These are phyloP conservation scores for Anisognathus igniventris DNA, from an alignment of 2,797 vertebrate species.

Conservation along the genomic window DNA sequence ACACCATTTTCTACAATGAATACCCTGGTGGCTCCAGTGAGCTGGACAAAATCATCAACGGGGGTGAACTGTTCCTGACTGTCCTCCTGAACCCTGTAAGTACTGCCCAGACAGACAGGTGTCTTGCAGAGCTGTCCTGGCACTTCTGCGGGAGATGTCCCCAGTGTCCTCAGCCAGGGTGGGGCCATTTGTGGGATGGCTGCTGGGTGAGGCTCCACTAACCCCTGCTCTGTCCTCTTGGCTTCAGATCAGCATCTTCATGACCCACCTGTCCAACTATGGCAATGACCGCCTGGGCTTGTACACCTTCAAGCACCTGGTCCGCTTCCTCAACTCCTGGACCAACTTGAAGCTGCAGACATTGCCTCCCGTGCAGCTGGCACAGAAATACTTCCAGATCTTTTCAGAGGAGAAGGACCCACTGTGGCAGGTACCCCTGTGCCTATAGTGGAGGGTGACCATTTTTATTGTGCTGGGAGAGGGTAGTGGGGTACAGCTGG, in stretches of 20 bases:
- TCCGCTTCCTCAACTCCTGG: slow-evolving; percentile 93
- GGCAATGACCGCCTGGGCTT: slow-evolving; percentile 96
- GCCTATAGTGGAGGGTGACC: not conserved
- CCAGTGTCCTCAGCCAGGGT: rapidly evolving
- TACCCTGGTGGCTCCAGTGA: slow-evolving; percentile 95
- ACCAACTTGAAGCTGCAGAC: slow-evolving; percentile 96
- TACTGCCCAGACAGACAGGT: not conserved
- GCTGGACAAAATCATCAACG: slow-evolving; percentile 95
- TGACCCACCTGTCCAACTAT: slow-evolving; percentile 98
- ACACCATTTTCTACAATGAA: slow-evolving; percentile 98
- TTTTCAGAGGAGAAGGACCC: slow-evolving; percentile 97
- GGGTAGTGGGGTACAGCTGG: not conserved
- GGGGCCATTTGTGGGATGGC: not conserved
- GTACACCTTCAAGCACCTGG: slow-evolving; percentile 96
- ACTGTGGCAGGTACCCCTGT: slow-evolving; percentile 87
- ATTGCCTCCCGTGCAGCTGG: slow-evolving; percentile 89
- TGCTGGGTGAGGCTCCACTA: not conserved
- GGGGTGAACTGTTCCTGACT: slow-evolving; percentile 96
- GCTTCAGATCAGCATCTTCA: slow-evolving; percentile 95
- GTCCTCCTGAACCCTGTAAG: slow-evolving; percentile 96
- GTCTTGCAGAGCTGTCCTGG: not conserved
- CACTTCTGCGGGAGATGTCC: not conserved
- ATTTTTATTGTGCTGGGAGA: not conserved
- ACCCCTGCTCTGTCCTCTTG: not conserved
- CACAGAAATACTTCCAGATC: slow-evolving; percentile 97